Evolutionary conservation across 2,888 invertebrate genomes (phyloP), one percentile per base, ranked within the genome.

Genomic region (Diaprepes abbreviatus): DNA sequence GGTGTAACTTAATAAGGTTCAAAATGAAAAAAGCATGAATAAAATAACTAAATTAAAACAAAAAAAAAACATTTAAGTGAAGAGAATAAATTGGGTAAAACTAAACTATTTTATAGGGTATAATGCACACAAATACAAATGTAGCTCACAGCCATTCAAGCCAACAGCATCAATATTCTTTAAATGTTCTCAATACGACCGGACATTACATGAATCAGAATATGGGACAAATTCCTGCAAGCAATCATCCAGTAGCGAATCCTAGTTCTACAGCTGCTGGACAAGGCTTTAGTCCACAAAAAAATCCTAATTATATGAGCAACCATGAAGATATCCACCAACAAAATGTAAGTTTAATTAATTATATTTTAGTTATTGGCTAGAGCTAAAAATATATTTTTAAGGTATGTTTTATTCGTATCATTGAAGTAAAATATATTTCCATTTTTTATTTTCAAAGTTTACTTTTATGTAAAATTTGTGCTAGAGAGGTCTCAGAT

Each of bases 231-330:
- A 78, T 81, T 62, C 80, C 81, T n/a, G 74, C 78, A 35, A 80
- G 81, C 64, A 81, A 80, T 36, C 82, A 82, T 73, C 81, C 81
- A 16, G 78, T 82, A 24, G 77, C 81, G 14, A 79, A 76, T 65
- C 71, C 76, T 14, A 78, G 74, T 48, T 77, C 78, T 54, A 69
- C 75, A 10, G 74, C 74, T 24, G 68, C 72, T 24, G 76, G 73
- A 24, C 75, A 65, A 48, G 77, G 75, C 59, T 78, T 75, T 58
- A 77, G 74, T 67, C 75, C 80, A 21, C 76, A 80, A 60, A 82
- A 83, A 70, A 79, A 73, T 33, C 68, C 78, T n/a, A 81, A 78
- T 71, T 57, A 38, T 57, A 73, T 75, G 48, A 76, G 79, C 57
- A 79, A 77, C 16, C 81, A 79, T 76, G 80, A 80, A 64, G 75